Conservation (phyloP, 2,888 invertebrate genomes). For the Erebia palarica region DNA sequence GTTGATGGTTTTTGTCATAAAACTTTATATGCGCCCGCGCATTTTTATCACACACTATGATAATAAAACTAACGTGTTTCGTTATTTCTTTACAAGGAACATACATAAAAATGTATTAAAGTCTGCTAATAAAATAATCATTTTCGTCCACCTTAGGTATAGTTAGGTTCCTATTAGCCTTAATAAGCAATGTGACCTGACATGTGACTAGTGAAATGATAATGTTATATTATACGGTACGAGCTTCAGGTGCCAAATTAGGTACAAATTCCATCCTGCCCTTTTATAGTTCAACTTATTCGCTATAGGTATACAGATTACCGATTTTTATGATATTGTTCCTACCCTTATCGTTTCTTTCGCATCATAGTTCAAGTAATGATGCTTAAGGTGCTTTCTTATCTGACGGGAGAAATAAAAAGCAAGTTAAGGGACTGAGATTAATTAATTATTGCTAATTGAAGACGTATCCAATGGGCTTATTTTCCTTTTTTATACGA, state of each 20-base stretch:
- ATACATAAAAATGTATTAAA: slow-evolving; percentile 33
- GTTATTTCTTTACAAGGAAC: slow-evolving; percentile 30
- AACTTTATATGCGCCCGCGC: slow-evolving; percentile 50
- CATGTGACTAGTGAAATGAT: neutral
- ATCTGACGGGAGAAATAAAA: too few species aligned
- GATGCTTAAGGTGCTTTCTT: too few species aligned
- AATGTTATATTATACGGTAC: neutral
- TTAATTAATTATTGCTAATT: too few species aligned
- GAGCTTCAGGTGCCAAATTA: neutral
- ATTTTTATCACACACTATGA: slow-evolving; percentile 41
- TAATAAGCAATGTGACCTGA: neutral
- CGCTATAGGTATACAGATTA: too few species aligned
- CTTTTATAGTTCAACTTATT: too few species aligned
- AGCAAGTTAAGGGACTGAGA: too few species aligned
- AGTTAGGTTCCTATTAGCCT: neutral
- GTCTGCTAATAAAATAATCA: slow-evolving; percentile 1
- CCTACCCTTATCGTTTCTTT: too few species aligned
- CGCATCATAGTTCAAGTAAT: too few species aligned
- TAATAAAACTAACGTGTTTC: slow-evolving; percentile 37
- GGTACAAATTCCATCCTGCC: too few species aligned
- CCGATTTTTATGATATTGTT: too few species aligned
- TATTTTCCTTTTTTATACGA: too few species aligned
- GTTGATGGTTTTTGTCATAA: slow-evolving; percentile 46
- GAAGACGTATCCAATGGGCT: too few species aligned
- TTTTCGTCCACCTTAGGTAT: neutral